Evolutionary conservation across 2,113 vertebrate genomes (phyloP).

Genomic region (Corvus hawaiiensis): DNA sequence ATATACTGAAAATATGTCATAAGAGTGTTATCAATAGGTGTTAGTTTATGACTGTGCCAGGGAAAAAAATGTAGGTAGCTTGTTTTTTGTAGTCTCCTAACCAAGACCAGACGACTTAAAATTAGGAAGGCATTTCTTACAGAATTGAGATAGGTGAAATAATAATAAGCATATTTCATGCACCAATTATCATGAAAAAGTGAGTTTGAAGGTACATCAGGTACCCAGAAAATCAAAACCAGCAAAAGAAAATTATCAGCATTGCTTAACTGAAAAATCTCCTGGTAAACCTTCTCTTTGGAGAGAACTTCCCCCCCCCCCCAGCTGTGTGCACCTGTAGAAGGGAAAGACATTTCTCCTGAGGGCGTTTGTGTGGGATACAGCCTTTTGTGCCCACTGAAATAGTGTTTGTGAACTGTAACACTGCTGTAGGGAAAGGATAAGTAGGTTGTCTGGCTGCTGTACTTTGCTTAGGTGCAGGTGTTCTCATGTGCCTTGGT

Average conservation of each 20-base stretch:
- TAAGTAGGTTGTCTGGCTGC: neutral
- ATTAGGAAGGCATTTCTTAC: neutral
- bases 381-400: neutral
- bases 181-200: neutral
- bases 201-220: neutral
- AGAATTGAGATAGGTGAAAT: neutral
- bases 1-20: neutral
- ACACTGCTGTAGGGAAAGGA: neutral
- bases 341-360: neutral
- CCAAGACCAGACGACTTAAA: neutral
- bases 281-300: neutral
- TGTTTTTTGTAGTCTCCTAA: neutral
- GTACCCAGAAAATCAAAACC: neutral
- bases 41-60: neutral
- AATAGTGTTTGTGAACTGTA: neutral
- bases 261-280: neutral
- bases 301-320: neutral
- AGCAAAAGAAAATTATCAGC: neutral
- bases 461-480: neutral
- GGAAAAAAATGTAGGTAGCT: fast-evolving
- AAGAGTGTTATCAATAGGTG: neutral
- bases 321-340: neutral
- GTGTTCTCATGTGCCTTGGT: neutral
- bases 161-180: neutral
- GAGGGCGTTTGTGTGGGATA: neutral